Evolutionary conservation across 2,797 vertebrate species (phyloP).

Genomic region (Eremophila alpestris): DNA sequence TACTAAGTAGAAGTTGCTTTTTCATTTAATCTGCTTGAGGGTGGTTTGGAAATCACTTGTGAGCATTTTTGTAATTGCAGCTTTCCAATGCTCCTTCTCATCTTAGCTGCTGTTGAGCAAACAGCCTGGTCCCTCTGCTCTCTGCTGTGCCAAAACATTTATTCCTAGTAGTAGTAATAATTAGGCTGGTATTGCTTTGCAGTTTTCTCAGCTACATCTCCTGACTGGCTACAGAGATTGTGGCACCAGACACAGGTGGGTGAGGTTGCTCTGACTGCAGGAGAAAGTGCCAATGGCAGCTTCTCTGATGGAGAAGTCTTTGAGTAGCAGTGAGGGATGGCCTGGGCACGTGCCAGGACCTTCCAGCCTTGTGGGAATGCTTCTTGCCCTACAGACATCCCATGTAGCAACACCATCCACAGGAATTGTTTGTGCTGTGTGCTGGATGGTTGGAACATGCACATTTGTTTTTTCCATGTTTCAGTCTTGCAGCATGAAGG

Average conservation of each 20-base stretch:
- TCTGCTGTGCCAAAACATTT: not conserved
- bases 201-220: not conserved
- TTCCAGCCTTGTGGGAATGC: not conserved
- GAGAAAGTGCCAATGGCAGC: not conserved
- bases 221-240: not conserved
- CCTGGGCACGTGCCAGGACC: rapidly evolving
- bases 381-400: not conserved
- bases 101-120: not conserved
- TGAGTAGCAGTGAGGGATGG: rapidly evolving
- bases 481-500: not conserved
- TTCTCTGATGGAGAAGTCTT: not conserved
- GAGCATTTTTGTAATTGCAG: not conserved
- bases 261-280: not conserved
- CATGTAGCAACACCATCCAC: rapidly evolving
- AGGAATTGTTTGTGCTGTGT: rapidly evolving
- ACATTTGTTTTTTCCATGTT: rapidly evolving
- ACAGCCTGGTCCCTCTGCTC: slow-evolving; percentile 8
- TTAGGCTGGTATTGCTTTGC: not conserved
- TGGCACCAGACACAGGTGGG: not conserved
- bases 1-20: not conserved
- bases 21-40: not conserved
- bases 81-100: not conserved
- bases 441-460: not conserved
- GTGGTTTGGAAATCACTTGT: not conserved
- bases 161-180: not conserved